Percentiles rank a stretch among this genome's conserved stretches.
Conservation (phyloP, 1,140 invertebrate species). For the Pteromalus puparum region DNA sequence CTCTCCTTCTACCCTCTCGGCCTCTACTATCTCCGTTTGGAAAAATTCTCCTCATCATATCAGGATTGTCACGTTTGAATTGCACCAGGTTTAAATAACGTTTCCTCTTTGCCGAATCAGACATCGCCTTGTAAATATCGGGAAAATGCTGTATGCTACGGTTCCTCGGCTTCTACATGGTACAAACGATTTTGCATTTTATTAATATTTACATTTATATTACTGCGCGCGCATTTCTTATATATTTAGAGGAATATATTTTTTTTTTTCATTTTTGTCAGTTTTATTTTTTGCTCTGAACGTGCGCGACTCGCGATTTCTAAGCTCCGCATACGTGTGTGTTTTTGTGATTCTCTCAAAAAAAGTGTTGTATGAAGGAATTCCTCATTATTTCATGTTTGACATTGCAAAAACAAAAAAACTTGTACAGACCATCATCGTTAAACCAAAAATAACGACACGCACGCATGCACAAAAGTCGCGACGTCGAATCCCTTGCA, state of each 20-base stretch:
- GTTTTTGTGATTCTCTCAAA: too few species aligned
- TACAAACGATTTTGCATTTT: not conserved
- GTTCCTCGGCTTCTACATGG: not conserved
- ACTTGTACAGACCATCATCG: too few species aligned
- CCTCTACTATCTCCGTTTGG: not conserved
- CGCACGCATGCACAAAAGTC: too few species aligned
- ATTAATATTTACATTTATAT: not conserved
- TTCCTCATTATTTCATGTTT: too few species aligned
- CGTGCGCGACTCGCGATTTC: not conserved
- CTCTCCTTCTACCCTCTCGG: not conserved
- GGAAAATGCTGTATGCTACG: slow-evolving; percentile 4
- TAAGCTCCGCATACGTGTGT: not conserved
- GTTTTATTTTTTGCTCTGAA: not conserved
- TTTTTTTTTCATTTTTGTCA: not conserved
- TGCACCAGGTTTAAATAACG: slow-evolving; percentile 42
- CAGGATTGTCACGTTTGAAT: slow-evolving; percentile 52
- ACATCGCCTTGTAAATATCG: slow-evolving; percentile 4
- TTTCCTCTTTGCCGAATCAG: slow-evolving; percentile 19
- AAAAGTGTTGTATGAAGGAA: too few species aligned
- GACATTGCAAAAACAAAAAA: too few species aligned
- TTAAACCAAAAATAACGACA: too few species aligned
- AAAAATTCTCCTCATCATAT: slow-evolving; percentile 26
- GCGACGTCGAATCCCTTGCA: not conserved
- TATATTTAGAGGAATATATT: not conserved
- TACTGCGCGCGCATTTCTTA: not conserved